phyloP scores from a whole-genome alignment of 2,888 invertebrate species.

The Epistrophe grossulariae region DNA sequence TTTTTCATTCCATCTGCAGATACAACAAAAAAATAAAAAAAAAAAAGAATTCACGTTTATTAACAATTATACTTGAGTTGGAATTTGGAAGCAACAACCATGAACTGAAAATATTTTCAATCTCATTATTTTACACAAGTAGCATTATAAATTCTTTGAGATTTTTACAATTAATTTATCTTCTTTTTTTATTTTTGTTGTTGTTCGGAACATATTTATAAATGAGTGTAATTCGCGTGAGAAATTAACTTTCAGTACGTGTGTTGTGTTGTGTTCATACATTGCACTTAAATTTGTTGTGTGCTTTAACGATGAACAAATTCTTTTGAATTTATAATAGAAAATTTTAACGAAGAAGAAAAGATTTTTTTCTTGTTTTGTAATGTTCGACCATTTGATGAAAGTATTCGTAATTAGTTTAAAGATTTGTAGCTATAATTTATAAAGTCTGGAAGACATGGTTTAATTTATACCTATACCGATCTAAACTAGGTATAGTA shows the following conservation, averaged over 20 bases:
- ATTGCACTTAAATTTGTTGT: conserved; percentile 18
- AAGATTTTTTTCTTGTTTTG: not conserved
- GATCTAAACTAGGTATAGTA: too few species aligned
- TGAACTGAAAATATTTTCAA: not conserved
- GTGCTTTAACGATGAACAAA: conserved; percentile 24
- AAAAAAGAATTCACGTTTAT: not conserved
- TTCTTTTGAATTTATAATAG: not conserved
- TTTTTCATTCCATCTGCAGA: not conserved
- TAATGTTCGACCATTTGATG: too few species aligned
- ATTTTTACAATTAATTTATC: not conserved
- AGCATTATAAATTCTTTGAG: conserved; percentile 11
- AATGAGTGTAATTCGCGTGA: conserved; percentile 52
- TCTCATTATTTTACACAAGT: conserved; percentile 16
- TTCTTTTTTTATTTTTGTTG: not conserved
- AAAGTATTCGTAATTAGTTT: not conserved
- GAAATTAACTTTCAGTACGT: conserved; percentile 34
- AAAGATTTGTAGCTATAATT: too few species aligned
- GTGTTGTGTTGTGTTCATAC: not conserved
- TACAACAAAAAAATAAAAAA: too few species aligned
- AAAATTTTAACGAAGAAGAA: not conserved
- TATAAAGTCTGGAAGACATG: too few species aligned
- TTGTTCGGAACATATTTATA: not conserved
- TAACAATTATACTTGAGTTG: not conserved
- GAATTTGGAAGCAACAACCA: not conserved
- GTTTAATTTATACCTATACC: too few species aligned